Evolutionary conservation across 37 sponge, comb jelly and placozoan genomes (phyloP).

Genomic region (Eunapius fragilis): DNA sequence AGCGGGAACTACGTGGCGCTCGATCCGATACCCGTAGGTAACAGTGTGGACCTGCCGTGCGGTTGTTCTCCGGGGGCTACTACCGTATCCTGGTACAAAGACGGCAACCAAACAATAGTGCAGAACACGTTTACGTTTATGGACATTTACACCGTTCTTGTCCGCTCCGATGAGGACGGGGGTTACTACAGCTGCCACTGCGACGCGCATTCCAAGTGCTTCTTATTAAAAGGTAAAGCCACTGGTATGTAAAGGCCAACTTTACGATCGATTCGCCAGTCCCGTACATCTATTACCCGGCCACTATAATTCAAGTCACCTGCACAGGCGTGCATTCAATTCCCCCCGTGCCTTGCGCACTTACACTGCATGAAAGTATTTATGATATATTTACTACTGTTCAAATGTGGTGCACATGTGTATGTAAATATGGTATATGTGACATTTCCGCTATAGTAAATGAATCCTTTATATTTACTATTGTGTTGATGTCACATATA

Average conservation of each 20-base stretch:
- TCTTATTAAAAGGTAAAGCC: neutral
- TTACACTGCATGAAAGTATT: no score
- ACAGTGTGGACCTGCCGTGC: neutral
- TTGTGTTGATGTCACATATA: no score
- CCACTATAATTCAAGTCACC: no score
- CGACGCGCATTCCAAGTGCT: neutral
- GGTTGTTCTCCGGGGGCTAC: neutral
- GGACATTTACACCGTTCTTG: neutral
- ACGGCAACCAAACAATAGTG: neutral
- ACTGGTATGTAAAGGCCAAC: neutral
- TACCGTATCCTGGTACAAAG: neutral
- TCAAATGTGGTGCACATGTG: no score
- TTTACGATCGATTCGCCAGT: neutral
- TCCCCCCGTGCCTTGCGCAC: no score
- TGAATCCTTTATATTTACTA: no score
- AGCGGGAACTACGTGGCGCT: neutral
- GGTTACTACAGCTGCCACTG: neutral
- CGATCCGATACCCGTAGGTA: neutral
- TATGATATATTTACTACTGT: no score
- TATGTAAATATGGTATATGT: no score
- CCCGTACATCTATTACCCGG: no score
- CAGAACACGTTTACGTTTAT: neutral
- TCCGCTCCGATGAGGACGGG: neutral
- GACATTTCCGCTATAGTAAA: no score
- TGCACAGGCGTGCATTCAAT: no score